phyloP scores from a whole-genome alignment of 2,888 invertebrate genomes.

The Strigamia crassipes region DNA sequence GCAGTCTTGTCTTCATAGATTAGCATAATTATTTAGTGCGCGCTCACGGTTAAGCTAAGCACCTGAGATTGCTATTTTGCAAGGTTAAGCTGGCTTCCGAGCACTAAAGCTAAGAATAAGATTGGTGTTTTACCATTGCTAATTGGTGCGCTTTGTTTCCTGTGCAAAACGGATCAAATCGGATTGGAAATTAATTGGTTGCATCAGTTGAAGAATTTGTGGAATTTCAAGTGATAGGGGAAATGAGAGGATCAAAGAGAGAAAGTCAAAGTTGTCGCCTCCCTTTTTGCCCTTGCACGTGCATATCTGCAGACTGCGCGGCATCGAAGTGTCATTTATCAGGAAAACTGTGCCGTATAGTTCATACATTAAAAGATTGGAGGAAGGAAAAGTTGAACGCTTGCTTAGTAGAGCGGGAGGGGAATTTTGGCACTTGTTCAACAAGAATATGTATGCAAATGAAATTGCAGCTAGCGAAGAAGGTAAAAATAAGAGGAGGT shows the following conservation, averaged over 20 bases:
- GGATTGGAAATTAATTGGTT: slow-evolving; percentile 3
- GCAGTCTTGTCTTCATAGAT: too few relatives aligned
- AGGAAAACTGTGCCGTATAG: slow-evolving; percentile 10
- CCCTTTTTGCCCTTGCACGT: neutral
- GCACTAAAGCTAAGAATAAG: neutral
- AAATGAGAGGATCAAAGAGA: neutral
- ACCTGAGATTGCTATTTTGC: too few relatives aligned
- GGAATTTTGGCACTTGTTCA: slow-evolving; percentile 16
- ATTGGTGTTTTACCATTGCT: neutral
- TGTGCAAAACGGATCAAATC: neutral
- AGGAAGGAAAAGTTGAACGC: slow-evolving; percentile 31
- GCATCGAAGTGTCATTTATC: slow-evolving; percentile 23
- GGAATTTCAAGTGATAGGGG: neutral
- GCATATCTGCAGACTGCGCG: neutral
- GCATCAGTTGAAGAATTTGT: neutral
- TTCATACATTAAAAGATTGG: slow-evolving; percentile 37
- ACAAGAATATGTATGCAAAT: slow-evolving; percentile 10
- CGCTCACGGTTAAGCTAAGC: too few relatives aligned
- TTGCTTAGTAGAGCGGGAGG: slow-evolving; percentile 27
- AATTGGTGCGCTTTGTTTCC: neutral
- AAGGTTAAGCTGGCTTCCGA: too few relatives aligned
- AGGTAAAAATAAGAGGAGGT: neutral
- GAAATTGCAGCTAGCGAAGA: neutral
- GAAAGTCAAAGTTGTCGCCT: neutral
- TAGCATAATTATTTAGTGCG: too few relatives aligned